Conservation (phyloP, 2,113 vertebrate genomes). For the Isurus oxyrinchus region DNA sequence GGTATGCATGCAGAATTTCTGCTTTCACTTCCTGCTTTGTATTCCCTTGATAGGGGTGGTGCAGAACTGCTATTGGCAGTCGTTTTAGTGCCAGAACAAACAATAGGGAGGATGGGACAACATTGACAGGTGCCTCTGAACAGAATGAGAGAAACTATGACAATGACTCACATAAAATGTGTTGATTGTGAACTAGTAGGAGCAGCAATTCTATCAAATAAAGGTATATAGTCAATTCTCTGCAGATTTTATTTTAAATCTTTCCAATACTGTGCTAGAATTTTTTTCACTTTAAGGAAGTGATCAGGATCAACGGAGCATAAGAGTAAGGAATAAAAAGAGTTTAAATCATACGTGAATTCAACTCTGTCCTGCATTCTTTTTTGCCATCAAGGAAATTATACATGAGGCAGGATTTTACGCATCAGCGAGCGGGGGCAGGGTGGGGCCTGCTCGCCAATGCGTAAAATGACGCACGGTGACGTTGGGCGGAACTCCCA, state of each 20-base stretch:
- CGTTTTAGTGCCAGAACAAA: conserved; percentile 1
- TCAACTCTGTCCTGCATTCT: background rate
- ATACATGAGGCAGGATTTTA: too few relatives aligned
- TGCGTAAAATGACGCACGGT: too few relatives aligned
- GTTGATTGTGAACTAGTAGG: background rate
- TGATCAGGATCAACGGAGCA: background rate
- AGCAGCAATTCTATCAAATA: background rate
- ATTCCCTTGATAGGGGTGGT: conserved; percentile 28
- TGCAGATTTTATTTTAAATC: background rate
- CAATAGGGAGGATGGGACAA: conserved; percentile 1
- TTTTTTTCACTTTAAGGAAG: background rate
- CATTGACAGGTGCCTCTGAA: conserved; percentile 15
- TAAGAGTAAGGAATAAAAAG: background rate
- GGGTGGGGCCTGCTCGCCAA: too few relatives aligned
- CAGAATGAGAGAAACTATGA: background rate
- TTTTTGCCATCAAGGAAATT: background rate
- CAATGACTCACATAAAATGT: background rate
- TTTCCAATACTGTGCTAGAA: background rate
- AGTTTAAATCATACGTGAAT: background rate
- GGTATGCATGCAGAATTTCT: background rate
- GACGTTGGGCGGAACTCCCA: too few relatives aligned
- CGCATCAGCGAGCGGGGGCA: too few relatives aligned
- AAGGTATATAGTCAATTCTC: background rate
- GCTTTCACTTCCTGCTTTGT: conserved; percentile 21
- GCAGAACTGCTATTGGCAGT: background rate